phyloP scores from a whole-genome alignment of 2,797 vertebrate species.

The Acanthornis magna region DNA sequence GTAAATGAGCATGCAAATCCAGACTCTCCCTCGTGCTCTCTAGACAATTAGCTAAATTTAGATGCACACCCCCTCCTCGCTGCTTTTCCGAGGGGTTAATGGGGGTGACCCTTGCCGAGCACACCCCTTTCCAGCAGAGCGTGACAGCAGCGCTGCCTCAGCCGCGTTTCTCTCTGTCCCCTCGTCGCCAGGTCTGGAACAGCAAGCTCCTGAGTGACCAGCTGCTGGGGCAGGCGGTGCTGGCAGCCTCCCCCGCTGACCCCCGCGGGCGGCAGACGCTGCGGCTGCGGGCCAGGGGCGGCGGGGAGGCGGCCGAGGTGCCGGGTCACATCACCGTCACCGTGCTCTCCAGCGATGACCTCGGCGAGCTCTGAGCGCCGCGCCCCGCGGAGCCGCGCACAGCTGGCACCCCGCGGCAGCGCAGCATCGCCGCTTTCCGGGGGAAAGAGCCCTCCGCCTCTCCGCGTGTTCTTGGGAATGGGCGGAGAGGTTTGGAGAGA shows the following conservation, averaged over 20 bases:
- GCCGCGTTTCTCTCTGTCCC: background rate
- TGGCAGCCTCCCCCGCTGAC: constrained; percentile 79
- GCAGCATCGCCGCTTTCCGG: background rate
- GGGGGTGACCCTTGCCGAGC: background rate
- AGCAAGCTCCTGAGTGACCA: constrained; percentile 80
- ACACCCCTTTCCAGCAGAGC: background rate
- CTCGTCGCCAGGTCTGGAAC: constrained; percentile 87
- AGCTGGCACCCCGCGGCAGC: constrained; percentile 13
- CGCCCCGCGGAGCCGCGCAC: constrained; percentile 36
- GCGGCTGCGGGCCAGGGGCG: constrained; percentile 78
- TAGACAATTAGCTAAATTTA: background rate
- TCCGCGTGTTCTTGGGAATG: background rate
- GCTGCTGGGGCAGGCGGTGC: constrained; percentile 87
- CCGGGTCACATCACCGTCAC: constrained; percentile 83
- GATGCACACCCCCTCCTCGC: background rate
- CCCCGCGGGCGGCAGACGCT: constrained; percentile 74
- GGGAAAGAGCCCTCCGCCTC: background rate
- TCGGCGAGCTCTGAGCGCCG: constrained; percentile 81
- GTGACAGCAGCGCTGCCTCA: background rate
- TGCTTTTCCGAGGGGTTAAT: background rate
- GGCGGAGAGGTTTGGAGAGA: background rate
- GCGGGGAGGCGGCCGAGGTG: constrained; percentile 75
- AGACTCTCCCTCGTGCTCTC: background rate
- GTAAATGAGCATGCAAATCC: constrained; percentile 23
- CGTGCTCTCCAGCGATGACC: constrained; percentile 81